Evolutionary conservation across 92 coral and sea anemone species (phyloP).

Genomic region (Desmophyllum pertusum): DNA sequence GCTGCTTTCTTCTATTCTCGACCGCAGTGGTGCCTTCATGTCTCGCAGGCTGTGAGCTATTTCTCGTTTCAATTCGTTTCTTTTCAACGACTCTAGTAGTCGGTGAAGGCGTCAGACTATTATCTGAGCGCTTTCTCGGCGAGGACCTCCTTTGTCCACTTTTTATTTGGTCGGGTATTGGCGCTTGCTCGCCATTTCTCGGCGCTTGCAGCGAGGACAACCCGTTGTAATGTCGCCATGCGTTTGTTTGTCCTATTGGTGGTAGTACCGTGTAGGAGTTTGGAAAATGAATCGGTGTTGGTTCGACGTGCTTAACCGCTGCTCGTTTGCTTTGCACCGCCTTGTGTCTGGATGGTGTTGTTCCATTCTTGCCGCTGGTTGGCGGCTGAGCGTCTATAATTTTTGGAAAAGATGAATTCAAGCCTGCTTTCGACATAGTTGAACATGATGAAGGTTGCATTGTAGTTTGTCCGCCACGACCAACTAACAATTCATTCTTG

Average conservation of each 20-base stretch:
- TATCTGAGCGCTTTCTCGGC: conserved; percentile 22
- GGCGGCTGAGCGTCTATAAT: conserved; percentile 1
- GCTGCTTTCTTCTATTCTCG: background rate
- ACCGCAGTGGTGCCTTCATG: background rate
- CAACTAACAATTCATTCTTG: conserved; percentile 27
- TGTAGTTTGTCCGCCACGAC: background rate
- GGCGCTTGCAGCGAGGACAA: background rate
- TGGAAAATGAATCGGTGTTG: conserved; percentile 44
- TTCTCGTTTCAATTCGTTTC: background rate
- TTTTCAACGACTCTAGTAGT: background rate
- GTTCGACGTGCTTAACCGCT: conserved; percentile 26
- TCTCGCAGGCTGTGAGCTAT: background rate
- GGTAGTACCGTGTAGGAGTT: conserved; percentile 75
- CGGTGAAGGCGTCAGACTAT: background rate
- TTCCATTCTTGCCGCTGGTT: background rate
- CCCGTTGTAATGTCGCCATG: background rate
- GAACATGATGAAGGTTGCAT: background rate
- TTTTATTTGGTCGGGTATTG: background rate
- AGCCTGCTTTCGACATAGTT: background rate
- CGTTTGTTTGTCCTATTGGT: conserved; percentile 60
- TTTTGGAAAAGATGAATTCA: conserved; percentile 2
- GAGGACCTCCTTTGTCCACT: background rate
- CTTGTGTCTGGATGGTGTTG: background rate
- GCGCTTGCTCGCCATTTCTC: conserved; percentile 4
- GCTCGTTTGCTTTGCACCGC: background rate